A percentile compares a stretch with the other conserved stretches of the same genome.
Evolutionary conservation across 2,888 invertebrate species (phyloP).

Genomic region (Alitta virens): DNA sequence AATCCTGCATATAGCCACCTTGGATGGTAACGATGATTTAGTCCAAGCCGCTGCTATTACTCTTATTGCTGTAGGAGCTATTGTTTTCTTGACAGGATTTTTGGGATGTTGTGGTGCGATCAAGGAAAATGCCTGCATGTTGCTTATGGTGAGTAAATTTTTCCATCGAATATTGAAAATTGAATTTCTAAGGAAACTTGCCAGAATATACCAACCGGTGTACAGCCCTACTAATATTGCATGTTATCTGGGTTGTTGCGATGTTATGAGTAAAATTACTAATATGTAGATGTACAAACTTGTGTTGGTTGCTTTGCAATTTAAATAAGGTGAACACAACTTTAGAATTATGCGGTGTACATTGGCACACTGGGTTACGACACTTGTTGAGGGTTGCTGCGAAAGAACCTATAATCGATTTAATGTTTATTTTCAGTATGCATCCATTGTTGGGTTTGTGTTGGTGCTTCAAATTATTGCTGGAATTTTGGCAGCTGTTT

Average conservation of each 20-base stretch:
- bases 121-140: slow-evolving; percentile 21
- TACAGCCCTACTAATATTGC: too few relatives aligned
- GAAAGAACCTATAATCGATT: too few relatives aligned
- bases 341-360: too few relatives aligned
- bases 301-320: too few relatives aligned
- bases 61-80: slow-evolving; percentile 25
- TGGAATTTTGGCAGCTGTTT: slow-evolving; percentile 12
- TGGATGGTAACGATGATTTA: slow-evolving; percentile 5
- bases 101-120: slow-evolving; percentile 30
- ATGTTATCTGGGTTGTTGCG: too few relatives aligned
- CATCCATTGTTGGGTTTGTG: slow-evolving; percentile 7
- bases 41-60: slow-evolving; percentile 6
- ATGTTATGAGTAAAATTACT: too few relatives aligned
- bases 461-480: slow-evolving; percentile 12
- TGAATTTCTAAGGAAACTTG: too few relatives aligned
- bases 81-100: slow-evolving; percentile 27
- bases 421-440: slow-evolving; percentile 14
- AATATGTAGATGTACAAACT: too few relatives aligned
- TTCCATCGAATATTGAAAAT: neutral
- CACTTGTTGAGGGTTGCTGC: too few relatives aligned
- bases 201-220: too few relatives aligned
- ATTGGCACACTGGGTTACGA: too few relatives aligned
- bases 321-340: too few relatives aligned
- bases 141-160: slow-evolving; percentile 10
- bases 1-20: slow-evolving; percentile 5